Evolutionary conservation across 2,113 vertebrate species (phyloP).

Genomic region (Oncorhynchus masou): DNA sequence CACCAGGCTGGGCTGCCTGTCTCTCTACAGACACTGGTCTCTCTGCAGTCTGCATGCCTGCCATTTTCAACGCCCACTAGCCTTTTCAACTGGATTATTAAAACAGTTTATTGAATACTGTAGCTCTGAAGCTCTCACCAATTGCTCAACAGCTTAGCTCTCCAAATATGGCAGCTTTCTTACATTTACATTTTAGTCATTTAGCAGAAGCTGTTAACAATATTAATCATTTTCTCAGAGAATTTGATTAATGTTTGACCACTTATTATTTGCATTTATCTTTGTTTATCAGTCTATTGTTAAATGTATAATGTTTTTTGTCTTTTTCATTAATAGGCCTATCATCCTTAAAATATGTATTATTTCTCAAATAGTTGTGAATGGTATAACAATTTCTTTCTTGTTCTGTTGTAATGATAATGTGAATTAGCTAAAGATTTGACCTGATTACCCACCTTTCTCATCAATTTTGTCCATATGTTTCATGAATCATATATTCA

Average conservation of each 20-base stretch:
- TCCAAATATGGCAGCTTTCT: neutral
- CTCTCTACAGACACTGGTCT: conserved; percentile 11
- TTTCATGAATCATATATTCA: conserved; percentile 26
- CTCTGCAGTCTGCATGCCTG: neutral
- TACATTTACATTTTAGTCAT: neutral
- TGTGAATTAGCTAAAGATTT: neutral
- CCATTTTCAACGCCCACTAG: conserved; percentile 7
- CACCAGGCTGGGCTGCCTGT: too few species aligned
- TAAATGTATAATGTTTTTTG: neutral
- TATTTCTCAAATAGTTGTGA: neutral
- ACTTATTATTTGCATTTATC: neutral
- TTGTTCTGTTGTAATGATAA: neutral
- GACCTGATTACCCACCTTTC: conserved; percentile 14
- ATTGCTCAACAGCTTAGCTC: conserved; percentile 19
- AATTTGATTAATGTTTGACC: neutral
- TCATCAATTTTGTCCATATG: conserved; percentile 11
- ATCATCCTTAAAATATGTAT: neutral
- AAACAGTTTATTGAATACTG: conserved; percentile 13
- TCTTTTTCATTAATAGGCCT: neutral
- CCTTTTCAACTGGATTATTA: conserved; percentile 40
- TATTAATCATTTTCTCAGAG: neutral
- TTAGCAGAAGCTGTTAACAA: neutral
- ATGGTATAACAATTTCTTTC: neutral
- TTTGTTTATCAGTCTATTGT: neutral
- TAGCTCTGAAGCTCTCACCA: neutral